phyloP scores from a whole-genome alignment of 2,888 invertebrate species.

The Aquatica leii region DNA sequence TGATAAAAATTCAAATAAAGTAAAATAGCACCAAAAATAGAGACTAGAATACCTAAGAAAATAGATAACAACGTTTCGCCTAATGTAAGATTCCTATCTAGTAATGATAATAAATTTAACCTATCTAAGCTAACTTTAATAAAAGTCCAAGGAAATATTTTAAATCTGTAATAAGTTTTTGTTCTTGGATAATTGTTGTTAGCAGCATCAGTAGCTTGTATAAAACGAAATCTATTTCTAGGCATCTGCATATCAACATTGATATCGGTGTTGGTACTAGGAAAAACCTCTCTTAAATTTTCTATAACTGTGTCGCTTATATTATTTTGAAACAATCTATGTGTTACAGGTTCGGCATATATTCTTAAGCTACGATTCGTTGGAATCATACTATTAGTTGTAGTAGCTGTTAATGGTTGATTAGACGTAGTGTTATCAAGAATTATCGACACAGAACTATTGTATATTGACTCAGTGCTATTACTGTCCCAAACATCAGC shows the following conservation, averaged over 20 bases:
- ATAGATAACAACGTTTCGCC: slow-evolving; percentile 84
- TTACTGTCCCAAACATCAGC: slow-evolving; percentile 57
- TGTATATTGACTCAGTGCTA: slow-evolving; percentile 59
- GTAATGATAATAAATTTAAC: slow-evolving; percentile 86
- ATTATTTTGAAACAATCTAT: slow-evolving; percentile 27
- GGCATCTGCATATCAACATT: slow-evolving; percentile 65
- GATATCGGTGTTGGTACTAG: slow-evolving; percentile 65
- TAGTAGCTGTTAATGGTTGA: slow-evolving; percentile 16
- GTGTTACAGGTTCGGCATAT: slow-evolving; percentile 29
- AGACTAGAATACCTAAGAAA: slow-evolving; percentile 83
- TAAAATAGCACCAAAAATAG: slow-evolving; percentile 84
- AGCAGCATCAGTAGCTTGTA: slow-evolving; percentile 46
- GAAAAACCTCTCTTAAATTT: slow-evolving; percentile 42
- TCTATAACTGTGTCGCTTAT: slow-evolving; percentile 45
- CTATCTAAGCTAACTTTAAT: slow-evolving; percentile 92
- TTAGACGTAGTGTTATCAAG: slow-evolving; percentile 45
- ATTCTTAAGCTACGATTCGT: slow-evolving; percentile 31
- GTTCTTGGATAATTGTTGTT: slow-evolving; percentile 51
- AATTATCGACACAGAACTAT: slow-evolving; percentile 62
- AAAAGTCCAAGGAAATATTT: slow-evolving; percentile 68
- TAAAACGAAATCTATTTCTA: slow-evolving; percentile 62
- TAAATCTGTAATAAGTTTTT: slow-evolving; percentile 76
- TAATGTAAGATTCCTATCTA: slow-evolving; percentile 90
- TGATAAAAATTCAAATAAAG: slow-evolving; percentile 86
- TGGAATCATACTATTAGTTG: slow-evolving; percentile 40